These are phyloP conservation scores for Molorchus minor DNA, from an alignment of 2,888 invertebrate species.

Conservation along the genomic window DNA sequence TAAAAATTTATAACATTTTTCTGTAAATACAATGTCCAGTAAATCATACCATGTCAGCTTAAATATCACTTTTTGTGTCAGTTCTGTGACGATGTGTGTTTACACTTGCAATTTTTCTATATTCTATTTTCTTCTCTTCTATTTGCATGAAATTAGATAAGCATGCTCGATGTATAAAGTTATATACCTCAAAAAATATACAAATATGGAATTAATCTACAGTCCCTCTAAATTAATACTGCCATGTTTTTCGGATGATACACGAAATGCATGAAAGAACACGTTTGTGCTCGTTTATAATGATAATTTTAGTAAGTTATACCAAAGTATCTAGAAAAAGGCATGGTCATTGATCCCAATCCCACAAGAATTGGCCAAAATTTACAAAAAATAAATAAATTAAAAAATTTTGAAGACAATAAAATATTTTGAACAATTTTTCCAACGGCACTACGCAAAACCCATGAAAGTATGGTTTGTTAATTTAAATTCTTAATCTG, in stretches of 20 bases:
- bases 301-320: no score
- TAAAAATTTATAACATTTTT: neutral
- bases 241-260: neutral
- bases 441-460: no score
- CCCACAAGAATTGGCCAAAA: no score
- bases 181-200: slow-evolving; percentile 46
- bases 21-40: slow-evolving; percentile 22
- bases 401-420: no score
- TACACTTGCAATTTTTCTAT: slow-evolving; percentile 55
- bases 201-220: neutral
- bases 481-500: no score
- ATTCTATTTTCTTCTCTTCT: slow-evolving; percentile 56
- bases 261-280: neutral
- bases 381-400: no score
- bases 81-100: slow-evolving; percentile 54
- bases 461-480: no score
- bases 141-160: slow-evolving; percentile 53
- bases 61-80: slow-evolving; percentile 52
- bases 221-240: slow-evolving; percentile 6
- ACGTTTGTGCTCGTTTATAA: slow-evolving; percentile 1
- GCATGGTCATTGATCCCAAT: no score
- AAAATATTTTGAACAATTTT: no score
- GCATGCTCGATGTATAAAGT: slow-evolving; percentile 45
- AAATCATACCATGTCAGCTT: slow-evolving; percentile 28
- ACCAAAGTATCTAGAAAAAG: no score